Percentiles rank a stretch among this genome's conserved stretches.
Conservation (phyloP, 2,113 vertebrate genomes). For the Chlorodrepanis virens region DNA sequence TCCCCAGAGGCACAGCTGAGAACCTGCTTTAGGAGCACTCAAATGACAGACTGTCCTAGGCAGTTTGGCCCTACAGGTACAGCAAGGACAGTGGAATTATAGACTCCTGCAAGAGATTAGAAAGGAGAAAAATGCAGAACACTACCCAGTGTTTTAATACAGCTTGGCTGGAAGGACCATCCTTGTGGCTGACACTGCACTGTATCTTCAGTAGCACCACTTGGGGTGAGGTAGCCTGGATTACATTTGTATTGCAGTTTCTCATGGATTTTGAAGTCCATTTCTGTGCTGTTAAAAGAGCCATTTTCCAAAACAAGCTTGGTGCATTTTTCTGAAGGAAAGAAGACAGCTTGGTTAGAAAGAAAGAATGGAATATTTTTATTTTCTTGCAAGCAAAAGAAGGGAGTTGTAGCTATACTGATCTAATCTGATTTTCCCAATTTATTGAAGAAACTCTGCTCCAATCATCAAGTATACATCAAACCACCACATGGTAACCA, state of each 20-base stretch:
- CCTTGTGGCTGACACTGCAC: constrained; percentile 60
- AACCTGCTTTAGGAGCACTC: neutral
- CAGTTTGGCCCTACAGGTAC: neutral
- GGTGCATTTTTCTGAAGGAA: constrained; percentile 67
- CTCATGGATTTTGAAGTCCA: constrained; percentile 64
- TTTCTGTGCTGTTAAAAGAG: constrained; percentile 37
- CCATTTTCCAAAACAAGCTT: constrained; percentile 69
- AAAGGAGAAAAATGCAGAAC: neutral
- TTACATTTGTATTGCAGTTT: constrained; percentile 56
- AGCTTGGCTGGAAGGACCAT: constrained; percentile 70
- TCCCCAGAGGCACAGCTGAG: neutral
- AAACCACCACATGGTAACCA: neutral
- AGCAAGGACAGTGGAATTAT: neutral
- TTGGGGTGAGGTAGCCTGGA: constrained; percentile 52
- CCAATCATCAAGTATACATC: neutral
- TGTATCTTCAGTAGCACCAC: constrained; percentile 34
- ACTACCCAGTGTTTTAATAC: constrained; percentile 53
- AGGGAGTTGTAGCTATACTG: neutral
- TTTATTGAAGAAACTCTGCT: neutral
- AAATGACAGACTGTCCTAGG: neutral
- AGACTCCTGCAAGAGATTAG: too few relatives aligned
- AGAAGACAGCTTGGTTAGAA: neutral
- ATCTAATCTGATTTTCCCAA: neutral
- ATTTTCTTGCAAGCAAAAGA: neutral
- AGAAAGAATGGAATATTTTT: neutral